phyloP scores from a whole-genome alignment of 2,113 vertebrate genomes.

The Heterochromis multidens region DNA sequence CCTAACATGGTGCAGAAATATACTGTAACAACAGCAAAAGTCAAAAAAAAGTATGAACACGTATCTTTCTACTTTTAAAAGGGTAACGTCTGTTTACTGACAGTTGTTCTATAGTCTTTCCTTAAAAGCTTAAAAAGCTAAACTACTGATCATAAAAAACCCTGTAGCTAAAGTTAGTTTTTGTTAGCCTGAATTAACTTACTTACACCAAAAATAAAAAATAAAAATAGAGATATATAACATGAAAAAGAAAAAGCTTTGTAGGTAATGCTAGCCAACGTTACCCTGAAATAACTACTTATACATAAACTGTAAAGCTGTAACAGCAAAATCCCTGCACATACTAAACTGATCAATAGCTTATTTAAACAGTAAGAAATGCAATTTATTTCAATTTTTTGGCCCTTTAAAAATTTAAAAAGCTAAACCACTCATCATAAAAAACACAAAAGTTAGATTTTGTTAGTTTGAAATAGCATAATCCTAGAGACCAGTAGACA shows the following conservation, averaged over 20 bases:
- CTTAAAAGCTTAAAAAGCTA: background rate
- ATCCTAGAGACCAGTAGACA: background rate
- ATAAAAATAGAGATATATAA: background rate
- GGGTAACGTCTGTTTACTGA: no score
- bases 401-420: background rate
- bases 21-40: background rate
- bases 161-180: background rate
- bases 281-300: background rate
- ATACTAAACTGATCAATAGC: background rate
- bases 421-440: no score
- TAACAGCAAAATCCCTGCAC: background rate
- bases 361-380: background rate
- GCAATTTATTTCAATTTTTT: no score
- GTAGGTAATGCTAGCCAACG: no score
- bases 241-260: no score
- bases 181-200: background rate
- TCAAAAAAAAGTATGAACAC: background rate
- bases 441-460: background rate
- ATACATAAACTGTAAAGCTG: background rate
- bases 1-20: rapidly evolving
- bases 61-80: background rate
- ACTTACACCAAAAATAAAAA: no score
- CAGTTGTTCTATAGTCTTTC: background rate
- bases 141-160: background rate
- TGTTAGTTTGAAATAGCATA: background rate